Base-by-base conservation (phyloP, 2,113 vertebrate species). In the Engraulis encrasicolus region DNA sequence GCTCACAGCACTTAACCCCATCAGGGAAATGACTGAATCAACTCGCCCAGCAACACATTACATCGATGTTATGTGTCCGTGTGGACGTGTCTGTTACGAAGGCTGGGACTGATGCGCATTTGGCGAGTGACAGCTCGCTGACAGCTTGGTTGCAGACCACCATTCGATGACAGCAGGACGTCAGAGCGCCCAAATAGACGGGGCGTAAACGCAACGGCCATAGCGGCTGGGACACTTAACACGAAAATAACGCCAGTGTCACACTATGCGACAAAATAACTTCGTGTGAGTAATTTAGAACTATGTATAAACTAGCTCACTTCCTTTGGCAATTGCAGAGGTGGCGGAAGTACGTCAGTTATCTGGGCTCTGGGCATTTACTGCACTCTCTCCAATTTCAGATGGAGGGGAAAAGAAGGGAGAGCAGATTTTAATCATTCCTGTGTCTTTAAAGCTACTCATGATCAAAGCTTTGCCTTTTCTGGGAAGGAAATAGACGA, bases 301-400 rank as follows among this genome's bases (percentile, higher is more conserved):
- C 81, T 85, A 82, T 87, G 86, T 88, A 87, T 54, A 92, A 93
- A 90, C 83, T 88, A 87, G 90, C 92, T 92, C 93, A 94, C 94
- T 95, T 96, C 95, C 95, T 94, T 84, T 90, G 92, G 91, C 91
- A 88, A 93, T 92, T 89, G 89, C 92, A 87, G 91, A 89, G 92
- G 92, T 93, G 95, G 93, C 95, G 96, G 95, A 97, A 96, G 94
- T 95, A 93, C 95, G 95, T 96, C 96, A 96, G 93, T 95, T 94
- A 86, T 94, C 94, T 95, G 92, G 89, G 92, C 92, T 95, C 91
- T 84, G 85, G 91, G 91, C 90, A 86, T 89, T 89, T 93, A 90
- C 92, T 90, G 92, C 89, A 91, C 91, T 93, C 93, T 92, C 89
- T 86, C 88, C 93, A 92, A 94, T 95, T 93, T 94, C 89, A 91